phyloP scores from a whole-genome alignment of 2,113 vertebrate genomes.

The Chrysochloris asiatica region DNA sequence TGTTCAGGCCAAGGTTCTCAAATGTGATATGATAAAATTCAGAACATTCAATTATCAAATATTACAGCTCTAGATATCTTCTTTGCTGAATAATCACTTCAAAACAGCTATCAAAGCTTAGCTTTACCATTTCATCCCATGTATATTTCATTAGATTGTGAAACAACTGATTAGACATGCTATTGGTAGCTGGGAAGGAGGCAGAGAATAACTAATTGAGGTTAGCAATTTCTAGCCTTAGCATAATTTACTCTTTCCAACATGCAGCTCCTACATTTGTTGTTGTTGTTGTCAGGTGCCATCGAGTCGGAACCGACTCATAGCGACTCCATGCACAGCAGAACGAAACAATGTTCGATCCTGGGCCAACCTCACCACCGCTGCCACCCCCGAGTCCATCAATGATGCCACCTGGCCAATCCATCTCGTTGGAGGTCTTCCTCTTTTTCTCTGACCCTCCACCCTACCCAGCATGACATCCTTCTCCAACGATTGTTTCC shows the following conservation, averaged over 20 bases:
- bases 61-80: constrained; percentile 24
- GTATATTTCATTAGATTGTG: not conserved
- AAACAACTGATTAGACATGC: not conserved
- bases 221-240: not conserved
- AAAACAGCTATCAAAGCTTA: not conserved
- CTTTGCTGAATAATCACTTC: not conserved
- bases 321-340: too few species aligned
- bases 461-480: too few species aligned
- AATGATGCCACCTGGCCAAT: too few species aligned
- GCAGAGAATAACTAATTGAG: not conserved
- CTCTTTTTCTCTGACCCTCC: too few species aligned
- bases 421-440: too few species aligned
- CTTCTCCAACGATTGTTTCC: too few species aligned
- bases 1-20: not conserved
- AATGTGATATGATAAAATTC: not conserved
- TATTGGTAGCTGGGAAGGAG: not conserved
- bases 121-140: not conserved
- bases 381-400: too few species aligned
- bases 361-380: too few species aligned
- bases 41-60: constrained; percentile 36
- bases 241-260: not conserved
- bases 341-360: too few species aligned
- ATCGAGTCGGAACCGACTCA: too few species aligned
- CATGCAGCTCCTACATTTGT: not conserved
- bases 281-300: too few species aligned